phyloP scores from a whole-genome alignment of 2,888 invertebrate genomes.

The Orchesella flavescens region DNA sequence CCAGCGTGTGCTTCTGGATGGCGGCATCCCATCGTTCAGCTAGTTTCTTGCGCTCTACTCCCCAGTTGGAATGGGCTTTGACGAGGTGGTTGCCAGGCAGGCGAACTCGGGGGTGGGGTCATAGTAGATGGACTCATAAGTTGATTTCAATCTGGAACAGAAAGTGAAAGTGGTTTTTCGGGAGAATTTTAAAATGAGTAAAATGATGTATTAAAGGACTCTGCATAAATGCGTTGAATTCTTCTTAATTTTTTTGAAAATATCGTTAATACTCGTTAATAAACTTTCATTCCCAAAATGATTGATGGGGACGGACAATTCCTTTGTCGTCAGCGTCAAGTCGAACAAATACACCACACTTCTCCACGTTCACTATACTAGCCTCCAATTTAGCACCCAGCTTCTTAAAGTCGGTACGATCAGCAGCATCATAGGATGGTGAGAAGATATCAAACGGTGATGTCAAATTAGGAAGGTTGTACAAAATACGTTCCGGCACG shows the following conservation, averaged over 20 bases:
- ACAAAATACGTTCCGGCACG: conserved; percentile 59
- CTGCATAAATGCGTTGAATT: conserved; percentile 57
- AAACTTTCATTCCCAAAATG: conserved; percentile 58
- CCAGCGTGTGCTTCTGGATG: conserved; percentile 36
- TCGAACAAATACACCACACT: conserved; percentile 58
- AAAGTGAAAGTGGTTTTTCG: background rate
- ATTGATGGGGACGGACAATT: conserved; percentile 60
- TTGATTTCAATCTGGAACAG: conserved; percentile 21
- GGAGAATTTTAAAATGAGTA: background rate
- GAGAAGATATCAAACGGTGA: conserved; percentile 41
- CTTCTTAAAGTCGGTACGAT: background rate
- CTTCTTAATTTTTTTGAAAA: conserved; percentile 52
- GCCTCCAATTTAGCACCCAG: conserved; percentile 28
- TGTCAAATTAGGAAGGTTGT: conserved; percentile 57
- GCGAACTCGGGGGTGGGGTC: conserved; percentile 66
- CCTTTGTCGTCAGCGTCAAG: conserved; percentile 58
- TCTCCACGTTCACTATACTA: conserved; percentile 49
- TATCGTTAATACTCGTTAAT: conserved; percentile 49
- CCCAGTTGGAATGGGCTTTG: conserved; percentile 62
- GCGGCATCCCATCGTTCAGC: conserved; percentile 63
- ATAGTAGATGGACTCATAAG: conserved; percentile 44
- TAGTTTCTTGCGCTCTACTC: conserved; percentile 50
- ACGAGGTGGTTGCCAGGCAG: conserved; percentile 63
- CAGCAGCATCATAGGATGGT: conserved; percentile 7
- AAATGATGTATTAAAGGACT: conserved; percentile 52